A percentile compares a stretch with the other conserved stretches of the same genome.
phyloP scores from a whole-genome alignment of 2,113 vertebrate species.

The Callionymus lyra region DNA sequence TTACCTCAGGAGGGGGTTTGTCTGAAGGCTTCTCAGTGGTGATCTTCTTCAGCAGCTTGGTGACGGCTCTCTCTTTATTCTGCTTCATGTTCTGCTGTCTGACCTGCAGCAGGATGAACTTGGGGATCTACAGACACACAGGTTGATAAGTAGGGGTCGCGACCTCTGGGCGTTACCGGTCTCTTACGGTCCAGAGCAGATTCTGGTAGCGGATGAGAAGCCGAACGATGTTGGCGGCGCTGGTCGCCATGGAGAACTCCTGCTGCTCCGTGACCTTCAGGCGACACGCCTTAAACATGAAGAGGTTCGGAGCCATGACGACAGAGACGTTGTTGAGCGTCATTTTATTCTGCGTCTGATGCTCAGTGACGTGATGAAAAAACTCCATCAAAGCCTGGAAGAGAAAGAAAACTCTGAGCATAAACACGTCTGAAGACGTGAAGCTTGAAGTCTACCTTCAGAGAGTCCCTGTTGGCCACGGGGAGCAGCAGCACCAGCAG shows the following conservation, averaged over 20 bases:
- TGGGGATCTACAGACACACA: constrained; percentile 75
- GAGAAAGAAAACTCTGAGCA: not conserved
- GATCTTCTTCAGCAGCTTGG: constrained; percentile 92
- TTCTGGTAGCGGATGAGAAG: constrained; percentile 87
- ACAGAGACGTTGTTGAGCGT: constrained; percentile 87
- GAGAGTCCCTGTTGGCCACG: constrained; percentile 77
- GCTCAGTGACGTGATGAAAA: constrained; percentile 85
- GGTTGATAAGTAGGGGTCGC: not conserved
- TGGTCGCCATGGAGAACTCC: constrained; percentile 83
- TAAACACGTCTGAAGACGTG: not conserved
- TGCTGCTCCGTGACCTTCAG: constrained; percentile 77
- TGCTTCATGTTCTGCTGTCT: constrained; percentile 84
- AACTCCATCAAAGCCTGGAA: constrained; percentile 87
- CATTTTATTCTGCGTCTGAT: constrained; percentile 89
- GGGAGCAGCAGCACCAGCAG: constrained; percentile 89
- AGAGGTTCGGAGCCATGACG: constrained; percentile 97
- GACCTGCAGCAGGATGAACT: constrained; percentile 90
- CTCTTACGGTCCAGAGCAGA: constrained; percentile 86
- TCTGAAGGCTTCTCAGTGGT: constrained; percentile 75
- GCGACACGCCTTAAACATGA: constrained; percentile 79
- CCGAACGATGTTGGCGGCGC: constrained; percentile 80
- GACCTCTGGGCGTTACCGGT: not conserved
- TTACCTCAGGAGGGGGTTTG: constrained; percentile 33
- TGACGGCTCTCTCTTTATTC: constrained; percentile 75
- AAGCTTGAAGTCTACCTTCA: constrained; percentile 72